phyloP scores from a whole-genome alignment of 1,140 invertebrate species.

The Anoplophora glabripennis region DNA sequence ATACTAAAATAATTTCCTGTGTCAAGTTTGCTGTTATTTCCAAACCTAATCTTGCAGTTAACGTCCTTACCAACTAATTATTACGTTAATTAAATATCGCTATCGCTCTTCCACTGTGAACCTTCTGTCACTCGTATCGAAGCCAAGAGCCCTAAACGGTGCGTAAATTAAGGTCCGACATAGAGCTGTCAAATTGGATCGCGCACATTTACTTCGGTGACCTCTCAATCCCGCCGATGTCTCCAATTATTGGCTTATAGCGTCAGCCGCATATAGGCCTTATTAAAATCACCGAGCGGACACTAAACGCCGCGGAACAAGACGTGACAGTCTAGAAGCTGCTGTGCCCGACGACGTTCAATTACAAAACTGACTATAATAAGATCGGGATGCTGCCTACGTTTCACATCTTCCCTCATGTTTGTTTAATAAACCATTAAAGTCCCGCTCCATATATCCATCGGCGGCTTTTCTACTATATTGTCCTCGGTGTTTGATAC shows the following conservation, averaged over 20 bases:
- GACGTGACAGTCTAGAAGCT: slow-evolving; percentile 4
- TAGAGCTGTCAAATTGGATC: not conserved
- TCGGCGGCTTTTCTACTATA: too few relatives aligned
- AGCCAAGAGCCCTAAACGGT: not conserved
- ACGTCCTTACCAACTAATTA: not conserved
- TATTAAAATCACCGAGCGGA: slow-evolving; percentile 8
- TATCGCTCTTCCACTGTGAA: not conserved
- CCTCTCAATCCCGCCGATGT: slow-evolving; percentile 6
- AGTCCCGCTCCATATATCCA: not conserved
- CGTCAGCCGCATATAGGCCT: slow-evolving; percentile 1
- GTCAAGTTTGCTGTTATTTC: too few relatives aligned
- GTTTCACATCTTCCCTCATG: slow-evolving; percentile 4
- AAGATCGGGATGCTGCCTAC: slow-evolving; percentile 5
- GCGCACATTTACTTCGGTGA: not conserved
- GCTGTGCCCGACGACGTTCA: not conserved
- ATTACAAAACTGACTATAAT: slow-evolving; percentile 11
- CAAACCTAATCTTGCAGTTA: too few relatives aligned
- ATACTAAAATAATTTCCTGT: too few relatives aligned
- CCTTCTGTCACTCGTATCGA: too few relatives aligned
- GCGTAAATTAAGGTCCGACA: not conserved
- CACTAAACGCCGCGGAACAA: slow-evolving; percentile 5
- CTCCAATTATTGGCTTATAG: slow-evolving; percentile 9
- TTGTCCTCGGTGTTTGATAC: too few relatives aligned
- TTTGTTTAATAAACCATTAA: slow-evolving; percentile 10
- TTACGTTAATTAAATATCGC: not conserved